Evolutionary conservation across 2,888 invertebrate species (phyloP).

Genomic region (Drosophila lutescens): DNA sequence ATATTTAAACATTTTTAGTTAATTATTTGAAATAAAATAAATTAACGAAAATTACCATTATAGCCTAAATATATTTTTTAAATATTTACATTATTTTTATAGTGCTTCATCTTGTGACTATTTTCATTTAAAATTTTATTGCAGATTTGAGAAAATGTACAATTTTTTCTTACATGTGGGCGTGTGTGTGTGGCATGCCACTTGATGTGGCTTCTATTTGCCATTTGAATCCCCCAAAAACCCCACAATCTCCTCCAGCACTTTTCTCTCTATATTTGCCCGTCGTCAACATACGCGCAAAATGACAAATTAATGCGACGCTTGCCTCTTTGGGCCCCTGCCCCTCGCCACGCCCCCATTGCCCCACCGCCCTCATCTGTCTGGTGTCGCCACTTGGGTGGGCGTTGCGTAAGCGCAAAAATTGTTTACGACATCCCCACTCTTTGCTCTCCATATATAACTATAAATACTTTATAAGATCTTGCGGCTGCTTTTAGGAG

Average conservation of each 20-base stretch:
- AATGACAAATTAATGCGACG: conserved; percentile 75
- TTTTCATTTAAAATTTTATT: too few species aligned
- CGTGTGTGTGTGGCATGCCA: conserved; percentile 53
- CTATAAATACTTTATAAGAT: conserved; percentile 44
- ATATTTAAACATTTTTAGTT: too few species aligned
- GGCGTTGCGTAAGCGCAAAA: conserved; percentile 57
- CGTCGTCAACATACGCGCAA: conserved; percentile 65
- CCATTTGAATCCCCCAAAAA: conserved; percentile 6
- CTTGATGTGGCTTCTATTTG: conserved; percentile 51
- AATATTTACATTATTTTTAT: too few species aligned
- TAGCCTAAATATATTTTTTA: too few species aligned
- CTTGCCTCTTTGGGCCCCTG: conserved; percentile 27
- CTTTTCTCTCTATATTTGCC: conserved; percentile 33
- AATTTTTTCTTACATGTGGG: conserved; percentile 1
- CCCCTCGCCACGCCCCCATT: conserved; percentile 16
- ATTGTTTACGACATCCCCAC: conserved; percentile 57
- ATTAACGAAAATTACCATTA: too few species aligned
- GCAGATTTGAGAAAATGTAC: neutral
- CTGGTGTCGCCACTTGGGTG: conserved; percentile 59
- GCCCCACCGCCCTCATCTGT: conserved; percentile 11
- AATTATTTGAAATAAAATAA: too few species aligned
- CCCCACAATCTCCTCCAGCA: conserved; percentile 12
- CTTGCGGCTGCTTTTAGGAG: conserved; percentile 28
- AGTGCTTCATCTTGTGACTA: too few species aligned
- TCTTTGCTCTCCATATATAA: conserved; percentile 4